Evolutionary conservation across 1,140 invertebrate genomes (phyloP), one percentile per base, ranked within the genome.

Genomic region (Pentalonia nigronervosa): DNA sequence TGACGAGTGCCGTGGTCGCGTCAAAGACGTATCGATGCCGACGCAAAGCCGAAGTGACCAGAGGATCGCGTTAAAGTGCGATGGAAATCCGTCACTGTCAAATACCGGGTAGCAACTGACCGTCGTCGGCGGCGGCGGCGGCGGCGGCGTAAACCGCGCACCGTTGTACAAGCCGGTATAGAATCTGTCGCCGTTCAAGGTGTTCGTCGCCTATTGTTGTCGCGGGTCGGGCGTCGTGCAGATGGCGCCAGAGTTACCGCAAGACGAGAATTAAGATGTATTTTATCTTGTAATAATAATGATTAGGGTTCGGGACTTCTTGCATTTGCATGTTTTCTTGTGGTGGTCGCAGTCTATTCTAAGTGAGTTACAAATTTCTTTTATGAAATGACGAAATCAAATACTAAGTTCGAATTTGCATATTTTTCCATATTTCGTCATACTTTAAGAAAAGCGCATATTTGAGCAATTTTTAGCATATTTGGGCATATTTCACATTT

Each of bases 101-200:
- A 86, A 84, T 84, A 93, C 36, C 91, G 81, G 91, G 91, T 93
- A 36, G 81, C 91, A n/a, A 93, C 91, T 93, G 91, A 93, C 91
- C 76, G 91, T 21, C 36, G 48, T 53, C 36, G 89, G 20, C 88
- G 86, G 60, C 53, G 53, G 53, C n/a, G n/a, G n/a, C 17, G 91
- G 20, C 25, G 34, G 88, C 53, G 53, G 20, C 88, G 86, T 47
- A n/a, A 25, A 48, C n/a, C 17, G 45, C 11, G 86, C 25, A 41
- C 45, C 86, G 67, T 45, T 45, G 60, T 83, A n/a, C n/a, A 83
- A 81, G 90, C 76, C 91, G 76, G 91, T 84, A 83, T 47, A 92
- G 76, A 92, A 92, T 92, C 91, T 81, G 91, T 47, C 45, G 87
- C 47, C 9, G 48, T 48, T 91, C 90, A 91, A 91, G 90, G 90